These are phyloP conservation scores for Trichogramma dendrolimi DNA, from an alignment of 2,888 invertebrate species.

Conservation along the genomic window DNA sequence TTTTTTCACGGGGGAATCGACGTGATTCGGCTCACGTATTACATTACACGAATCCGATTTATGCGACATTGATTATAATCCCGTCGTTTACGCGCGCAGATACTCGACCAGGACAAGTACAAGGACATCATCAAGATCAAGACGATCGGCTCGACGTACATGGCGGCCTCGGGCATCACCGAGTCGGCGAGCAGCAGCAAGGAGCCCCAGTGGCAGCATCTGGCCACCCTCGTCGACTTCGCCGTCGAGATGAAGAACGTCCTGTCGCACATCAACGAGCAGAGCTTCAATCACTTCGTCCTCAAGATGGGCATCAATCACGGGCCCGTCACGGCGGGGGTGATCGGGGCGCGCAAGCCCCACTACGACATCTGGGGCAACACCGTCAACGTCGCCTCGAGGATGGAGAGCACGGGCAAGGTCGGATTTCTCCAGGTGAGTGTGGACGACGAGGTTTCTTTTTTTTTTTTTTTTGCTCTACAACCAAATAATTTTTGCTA, in stretches of 20 bases:
- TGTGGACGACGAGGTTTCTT: no score
- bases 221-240: constrained; percentile 82
- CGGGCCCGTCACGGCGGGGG: constrained; percentile 92
- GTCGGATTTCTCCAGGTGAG: constrained; percentile 87
- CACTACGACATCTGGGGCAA: constrained; percentile 98
- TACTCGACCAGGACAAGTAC: constrained; percentile 79
- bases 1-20: no score
- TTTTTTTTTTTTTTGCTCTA: no score
- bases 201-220: constrained; percentile 70
- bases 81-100: constrained; percentile 53
- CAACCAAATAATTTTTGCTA: constrained; percentile 1
- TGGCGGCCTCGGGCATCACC: constrained; percentile 76
- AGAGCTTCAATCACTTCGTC: constrained; percentile 92
- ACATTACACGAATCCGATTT: no score
- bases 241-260: constrained; percentile 86
- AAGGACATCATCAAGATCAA: constrained; percentile 91
- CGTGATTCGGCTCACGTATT: no score
- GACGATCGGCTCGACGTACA: constrained; percentile 90
- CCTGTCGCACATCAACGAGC: constrained; percentile 87
- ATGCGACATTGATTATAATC: no score
- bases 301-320: constrained; percentile 92
- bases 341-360: constrained; percentile 90
- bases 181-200: constrained; percentile 41
- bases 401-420: constrained; percentile 98
- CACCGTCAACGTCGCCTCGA: constrained; percentile 92